These are phyloP conservation scores for Ptychoptera contaminata DNA, from an alignment of 2,888 invertebrate genomes.

Conservation along the genomic window DNA sequence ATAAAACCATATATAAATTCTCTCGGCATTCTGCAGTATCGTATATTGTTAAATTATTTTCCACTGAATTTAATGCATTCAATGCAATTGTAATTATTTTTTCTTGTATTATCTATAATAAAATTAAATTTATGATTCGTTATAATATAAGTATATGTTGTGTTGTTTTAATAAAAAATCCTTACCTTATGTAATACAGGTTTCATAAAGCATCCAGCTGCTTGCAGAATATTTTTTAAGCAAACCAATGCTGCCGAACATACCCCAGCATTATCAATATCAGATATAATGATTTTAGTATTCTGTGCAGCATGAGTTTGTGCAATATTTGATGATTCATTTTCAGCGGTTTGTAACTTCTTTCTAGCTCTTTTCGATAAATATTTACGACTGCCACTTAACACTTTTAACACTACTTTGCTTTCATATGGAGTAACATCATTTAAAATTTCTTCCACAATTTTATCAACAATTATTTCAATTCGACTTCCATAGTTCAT, in stretches of 20 bases:
- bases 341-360: conserved; percentile 20
- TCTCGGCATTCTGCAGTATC: conserved; percentile 13
- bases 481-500: conserved; percentile 16
- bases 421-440: conserved; percentile 18
- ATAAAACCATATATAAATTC: conserved; percentile 14
- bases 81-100: conserved; percentile 14
- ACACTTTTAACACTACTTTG: conserved; percentile 17
- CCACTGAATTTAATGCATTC: conserved; percentile 1
- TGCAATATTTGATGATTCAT: conserved; percentile 18
- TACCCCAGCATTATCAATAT: conserved; percentile 14
- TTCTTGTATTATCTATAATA: conserved; percentile 14
- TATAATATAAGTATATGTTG: background rate
- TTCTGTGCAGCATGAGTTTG: conserved; percentile 15
- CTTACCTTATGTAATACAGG: conserved; percentile 5
- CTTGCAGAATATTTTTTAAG: conserved; percentile 13
- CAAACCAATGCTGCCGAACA: conserved; percentile 16
- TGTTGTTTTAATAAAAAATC: background rate
- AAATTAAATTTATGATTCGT: background rate
- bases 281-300: conserved; percentile 12
- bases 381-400: conserved; percentile 18
- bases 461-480: conserved; percentile 16
- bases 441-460: conserved; percentile 15
- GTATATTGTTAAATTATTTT: conserved; percentile 14
- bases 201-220: conserved; percentile 6
- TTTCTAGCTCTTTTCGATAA: conserved; percentile 23